Evolutionary conservation across 2,888 invertebrate species (phyloP), one percentile per base, ranked within the genome.

Genomic region (Anorthoa munda): DNA sequence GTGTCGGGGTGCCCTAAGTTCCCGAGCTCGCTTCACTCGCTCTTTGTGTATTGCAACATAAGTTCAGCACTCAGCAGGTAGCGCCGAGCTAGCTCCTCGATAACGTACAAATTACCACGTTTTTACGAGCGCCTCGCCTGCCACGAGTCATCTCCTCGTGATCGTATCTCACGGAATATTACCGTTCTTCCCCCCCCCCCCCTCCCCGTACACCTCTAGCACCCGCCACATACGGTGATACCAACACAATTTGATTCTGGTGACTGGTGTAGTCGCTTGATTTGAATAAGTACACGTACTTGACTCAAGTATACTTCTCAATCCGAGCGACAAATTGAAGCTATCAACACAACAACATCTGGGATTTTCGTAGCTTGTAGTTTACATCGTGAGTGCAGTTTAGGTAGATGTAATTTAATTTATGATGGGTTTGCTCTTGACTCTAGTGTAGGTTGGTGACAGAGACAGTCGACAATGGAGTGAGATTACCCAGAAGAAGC

Each of bases 61-160:
- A 11, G 51, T n/a, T 18, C n/a, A 51, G 51, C n/a, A n/a, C n/a
- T n/a, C 51, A 31, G 39, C 39, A 39, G 39, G 9, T 9, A 39
- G 9, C 39, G 39, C 9, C 1, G 0, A 9, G 39, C 39, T 39
- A 9, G 39, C 39, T 39, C 39, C 39, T 53, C 68, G 80, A 69
- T 80, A 80, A 64, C 66, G 51, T 72, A 69, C 67, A 77, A 78
- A 73, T 73, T 70, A 67, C 68, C 71, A 58, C 64, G 50, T 70
- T 59, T 68, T 75, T 70, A 80, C 71, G 66, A 80, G 55, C 45
- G 31, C 21, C 45, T 60, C 48, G 26, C 39, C 39, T 51, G 39
- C 55, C 50, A 61, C 60, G 60, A 26, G 18, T 26, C 31, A 66
- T 77, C 58, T 65, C 31, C 60, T 66, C 71, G 53, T 39, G 48